Percentiles rank a stretch among this genome's conserved stretches.
These are phyloP conservation scores for Hyposmocoma kahamanoa DNA, from an alignment of 1,140 invertebrate species.

Conservation along the genomic window DNA sequence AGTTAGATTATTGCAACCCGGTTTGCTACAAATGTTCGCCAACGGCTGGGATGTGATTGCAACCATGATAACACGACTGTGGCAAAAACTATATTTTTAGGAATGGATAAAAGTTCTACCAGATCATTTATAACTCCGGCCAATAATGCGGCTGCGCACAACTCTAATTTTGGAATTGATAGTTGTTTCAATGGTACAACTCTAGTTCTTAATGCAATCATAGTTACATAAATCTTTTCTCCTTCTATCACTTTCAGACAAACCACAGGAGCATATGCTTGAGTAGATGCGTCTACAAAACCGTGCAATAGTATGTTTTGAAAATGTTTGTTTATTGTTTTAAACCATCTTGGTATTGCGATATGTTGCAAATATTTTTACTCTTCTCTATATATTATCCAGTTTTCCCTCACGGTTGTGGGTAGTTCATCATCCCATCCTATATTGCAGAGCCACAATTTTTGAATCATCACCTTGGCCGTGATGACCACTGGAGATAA, in stretches of 20 bases:
- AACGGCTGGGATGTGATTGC: constrained; percentile 18
- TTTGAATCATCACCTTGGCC: constrained; percentile 51
- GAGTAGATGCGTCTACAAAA: constrained; percentile 31
- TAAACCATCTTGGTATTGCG: constrained; percentile 20
- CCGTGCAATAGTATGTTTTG: constrained; percentile 25
- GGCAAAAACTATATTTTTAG: constrained; percentile 29
- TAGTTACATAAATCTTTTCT: constrained; percentile 8
- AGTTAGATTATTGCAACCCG: constrained; percentile 52
- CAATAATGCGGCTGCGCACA: constrained; percentile 36
- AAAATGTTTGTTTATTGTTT: constrained; percentile 7
- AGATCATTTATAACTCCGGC: constrained; percentile 18
- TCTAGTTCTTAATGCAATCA: constrained; percentile 17
- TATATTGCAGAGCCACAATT: constrained; percentile 32
- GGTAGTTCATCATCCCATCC: constrained; percentile 47
- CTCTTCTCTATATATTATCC: constrained; percentile 19
- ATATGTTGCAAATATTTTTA: constrained; percentile 22
- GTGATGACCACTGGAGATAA: constrained; percentile 40
- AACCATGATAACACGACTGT: constrained; percentile 31
- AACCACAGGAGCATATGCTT: constrained; percentile 27
- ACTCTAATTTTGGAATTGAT: constrained; percentile 30
- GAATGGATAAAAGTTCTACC: constrained; percentile 22
- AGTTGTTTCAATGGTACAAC: constrained; percentile 34
- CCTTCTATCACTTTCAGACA: constrained; percentile 25
- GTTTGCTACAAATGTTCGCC: constrained; percentile 48
- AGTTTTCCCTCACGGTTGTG: constrained; percentile 14